These are phyloP conservation scores for Drosophila pseudoobscura DNA, from an alignment of 1,140 invertebrate genomes.

Conservation along the genomic window DNA sequence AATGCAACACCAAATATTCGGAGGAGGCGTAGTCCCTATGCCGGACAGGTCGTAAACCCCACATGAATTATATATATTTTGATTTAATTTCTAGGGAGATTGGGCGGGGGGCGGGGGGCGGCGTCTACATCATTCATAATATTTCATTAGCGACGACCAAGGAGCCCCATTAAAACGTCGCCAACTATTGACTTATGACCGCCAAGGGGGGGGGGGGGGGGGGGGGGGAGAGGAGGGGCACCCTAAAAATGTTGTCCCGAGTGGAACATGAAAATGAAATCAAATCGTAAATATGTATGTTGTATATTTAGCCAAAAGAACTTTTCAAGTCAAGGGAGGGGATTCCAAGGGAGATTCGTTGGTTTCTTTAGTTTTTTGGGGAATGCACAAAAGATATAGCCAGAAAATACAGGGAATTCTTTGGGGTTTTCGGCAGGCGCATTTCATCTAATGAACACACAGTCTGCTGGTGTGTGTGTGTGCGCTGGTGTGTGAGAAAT, in stretches of 20 bases:
- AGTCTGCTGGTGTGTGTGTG: not conserved
- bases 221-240: not conserved
- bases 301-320: slow-evolving; percentile 64
- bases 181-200: slow-evolving; percentile 78
- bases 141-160: slow-evolving; percentile 64
- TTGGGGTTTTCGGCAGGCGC: not conserved
- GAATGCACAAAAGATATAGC: slow-evolving; percentile 1
- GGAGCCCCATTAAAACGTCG: slow-evolving; percentile 68
- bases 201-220: slow-evolving; percentile 18
- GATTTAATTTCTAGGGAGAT: slow-evolving; percentile 32
- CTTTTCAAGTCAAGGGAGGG: slow-evolving; percentile 12
- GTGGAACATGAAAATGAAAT: slow-evolving; percentile 54
- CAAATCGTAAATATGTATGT: slow-evolving; percentile 55
- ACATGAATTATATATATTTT: slow-evolving; percentile 50
- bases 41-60: slow-evolving; percentile 12
- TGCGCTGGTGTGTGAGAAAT: slow-evolving; percentile 57
- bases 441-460: slow-evolving; percentile 38
- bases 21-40: slow-evolving; percentile 9
- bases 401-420: not conserved
- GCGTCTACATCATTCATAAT: slow-evolving; percentile 55
- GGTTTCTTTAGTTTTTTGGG: slow-evolving; percentile 5
- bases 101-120: not conserved
- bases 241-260: slow-evolving; percentile 49
- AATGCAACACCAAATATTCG: slow-evolving; percentile 8
- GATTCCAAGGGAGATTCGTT: not conserved